Conservation (phyloP, 2,888 invertebrate genomes). For the Cordilura impudica region DNA sequence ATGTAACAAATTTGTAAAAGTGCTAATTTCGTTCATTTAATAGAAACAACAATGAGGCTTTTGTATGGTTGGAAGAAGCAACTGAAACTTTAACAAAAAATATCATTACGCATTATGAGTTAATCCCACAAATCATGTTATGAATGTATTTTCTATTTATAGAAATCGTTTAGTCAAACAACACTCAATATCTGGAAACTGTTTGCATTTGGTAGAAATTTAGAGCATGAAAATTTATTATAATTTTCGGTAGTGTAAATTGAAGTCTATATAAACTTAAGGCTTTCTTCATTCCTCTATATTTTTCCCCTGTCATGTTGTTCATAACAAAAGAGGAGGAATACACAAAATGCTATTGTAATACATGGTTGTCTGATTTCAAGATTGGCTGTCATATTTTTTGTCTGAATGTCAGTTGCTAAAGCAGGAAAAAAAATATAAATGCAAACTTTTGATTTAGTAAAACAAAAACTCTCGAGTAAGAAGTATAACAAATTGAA, state of each 20-base stretch:
- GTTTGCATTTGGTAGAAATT: too few species aligned
- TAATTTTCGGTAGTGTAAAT: too few species aligned
- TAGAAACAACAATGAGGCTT: constrained; percentile 1
- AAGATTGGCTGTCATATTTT: constrained; percentile 27
- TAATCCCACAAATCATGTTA: background rate
- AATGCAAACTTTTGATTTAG: constrained; percentile 38
- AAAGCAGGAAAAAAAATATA: constrained; percentile 8
- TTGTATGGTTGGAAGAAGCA: background rate
- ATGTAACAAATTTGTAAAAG: background rate
- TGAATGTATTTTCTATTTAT: background rate
- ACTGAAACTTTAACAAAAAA: background rate
- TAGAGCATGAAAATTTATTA: too few species aligned
- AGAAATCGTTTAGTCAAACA: background rate
- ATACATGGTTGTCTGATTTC: constrained; percentile 24
- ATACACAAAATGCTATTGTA: constrained; percentile 35
- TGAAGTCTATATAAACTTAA: background rate
- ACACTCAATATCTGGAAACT: background rate
- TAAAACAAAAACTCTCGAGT: background rate
- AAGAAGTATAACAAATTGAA: too few species aligned
- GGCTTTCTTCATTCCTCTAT: background rate
- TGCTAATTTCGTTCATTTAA: constrained; percentile 31
- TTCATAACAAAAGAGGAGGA: constrained; percentile 1
- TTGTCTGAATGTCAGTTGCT: constrained; percentile 18
- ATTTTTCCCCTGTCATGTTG: background rate
- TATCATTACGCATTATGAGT: background rate